Conservation (phyloP, 1,140 invertebrate species). For the Ips typographus region DNA sequence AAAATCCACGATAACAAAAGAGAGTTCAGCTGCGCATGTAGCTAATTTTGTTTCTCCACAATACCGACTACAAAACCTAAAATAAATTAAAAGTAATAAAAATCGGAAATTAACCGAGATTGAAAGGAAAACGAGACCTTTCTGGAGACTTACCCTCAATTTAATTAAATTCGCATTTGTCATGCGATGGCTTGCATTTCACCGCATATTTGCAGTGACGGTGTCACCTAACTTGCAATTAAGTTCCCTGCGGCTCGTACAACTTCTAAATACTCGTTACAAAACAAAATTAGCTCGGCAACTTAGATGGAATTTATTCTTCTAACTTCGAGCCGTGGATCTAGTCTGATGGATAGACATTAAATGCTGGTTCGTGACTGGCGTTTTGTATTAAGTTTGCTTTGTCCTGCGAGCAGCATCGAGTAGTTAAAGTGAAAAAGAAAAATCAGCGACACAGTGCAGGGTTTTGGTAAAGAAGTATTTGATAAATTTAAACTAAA, state of each 20-base stretch:
- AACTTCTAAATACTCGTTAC: constrained; percentile 12
- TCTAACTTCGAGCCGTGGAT: neutral
- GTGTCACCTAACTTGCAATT: constrained; percentile 14
- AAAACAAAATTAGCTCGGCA: constrained; percentile 11
- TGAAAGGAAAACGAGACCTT: neutral
- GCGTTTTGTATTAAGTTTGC: constrained; percentile 3
- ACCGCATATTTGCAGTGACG: constrained; percentile 15
- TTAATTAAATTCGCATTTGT: constrained; percentile 18
- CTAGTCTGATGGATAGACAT: constrained; percentile 4
- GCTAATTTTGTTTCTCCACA: too few species aligned
- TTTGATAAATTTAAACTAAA: too few species aligned
- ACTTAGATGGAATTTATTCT: constrained; percentile 9
- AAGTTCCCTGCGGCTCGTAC: constrained; percentile 17
- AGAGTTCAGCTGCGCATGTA: too few species aligned
- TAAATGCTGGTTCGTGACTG: constrained; percentile 4
- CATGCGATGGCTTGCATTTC: constrained; percentile 15
- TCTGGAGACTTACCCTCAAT: constrained; percentile 7
- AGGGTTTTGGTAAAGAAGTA: neutral
- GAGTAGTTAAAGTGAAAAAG: neutral
- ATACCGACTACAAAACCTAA: too few species aligned
- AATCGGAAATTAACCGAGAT: too few species aligned
- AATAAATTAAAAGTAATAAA: too few species aligned
- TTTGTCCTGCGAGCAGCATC: too few species aligned
- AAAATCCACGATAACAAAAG: too few species aligned
- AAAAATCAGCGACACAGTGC: neutral